Conservation (phyloP, 2,113 vertebrate genomes). For the Cyphomyrus discorhynchus region DNA sequence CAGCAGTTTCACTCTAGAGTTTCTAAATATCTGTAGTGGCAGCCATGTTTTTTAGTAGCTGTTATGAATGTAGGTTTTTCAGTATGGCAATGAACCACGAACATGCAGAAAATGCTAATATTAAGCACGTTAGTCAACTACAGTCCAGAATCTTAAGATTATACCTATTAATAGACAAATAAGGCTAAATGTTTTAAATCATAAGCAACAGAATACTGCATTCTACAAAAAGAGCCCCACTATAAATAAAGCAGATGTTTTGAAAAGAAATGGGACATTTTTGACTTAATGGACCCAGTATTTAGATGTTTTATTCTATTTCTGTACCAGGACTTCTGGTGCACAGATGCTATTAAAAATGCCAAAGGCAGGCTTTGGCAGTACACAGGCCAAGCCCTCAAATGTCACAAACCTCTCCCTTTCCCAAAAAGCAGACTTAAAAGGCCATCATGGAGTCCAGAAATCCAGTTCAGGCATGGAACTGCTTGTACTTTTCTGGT, state of each 20-base stretch:
- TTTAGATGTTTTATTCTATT: background rate
- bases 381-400: background rate
- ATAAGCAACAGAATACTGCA: background rate
- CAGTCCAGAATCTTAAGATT: background rate
- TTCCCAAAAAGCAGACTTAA: background rate
- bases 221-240: background rate
- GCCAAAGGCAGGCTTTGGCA: background rate
- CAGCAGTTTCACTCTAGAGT: background rate
- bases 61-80: background rate
- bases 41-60: background rate
- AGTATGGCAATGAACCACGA: background rate
- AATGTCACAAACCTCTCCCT: background rate
- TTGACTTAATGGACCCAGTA: background rate
- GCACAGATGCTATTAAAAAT: background rate
- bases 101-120: background rate
- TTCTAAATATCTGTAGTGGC: background rate
- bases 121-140: background rate
- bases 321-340: background rate
- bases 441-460: background rate
- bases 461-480: background rate
- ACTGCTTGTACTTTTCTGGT: background rate
- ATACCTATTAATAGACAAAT: background rate
- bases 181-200: background rate
- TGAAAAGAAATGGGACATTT: background rate
- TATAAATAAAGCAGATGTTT: background rate